phyloP scores from a whole-genome alignment of 23 tunicate genomes.

The Ciona savignyi region DNA sequence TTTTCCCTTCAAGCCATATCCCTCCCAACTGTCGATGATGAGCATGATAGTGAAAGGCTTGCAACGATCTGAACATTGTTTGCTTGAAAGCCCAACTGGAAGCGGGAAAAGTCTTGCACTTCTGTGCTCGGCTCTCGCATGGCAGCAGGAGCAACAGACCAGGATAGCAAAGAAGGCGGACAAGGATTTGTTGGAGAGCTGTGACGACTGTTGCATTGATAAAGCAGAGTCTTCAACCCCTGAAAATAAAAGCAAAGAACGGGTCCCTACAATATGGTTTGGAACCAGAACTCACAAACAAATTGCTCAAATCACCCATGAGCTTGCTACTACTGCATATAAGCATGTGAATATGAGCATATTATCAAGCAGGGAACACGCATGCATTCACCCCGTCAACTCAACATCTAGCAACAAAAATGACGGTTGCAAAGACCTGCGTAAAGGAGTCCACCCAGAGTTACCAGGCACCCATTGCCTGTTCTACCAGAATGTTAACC shows the following conservation, averaged over 20 bases:
- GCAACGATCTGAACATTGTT: conserved; percentile 50
- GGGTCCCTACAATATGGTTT: conserved; percentile 66
- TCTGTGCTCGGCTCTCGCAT: conserved; percentile 82
- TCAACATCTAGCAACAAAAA: conserved; percentile 59
- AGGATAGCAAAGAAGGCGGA: conserved; percentile 3
- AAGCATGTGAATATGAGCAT: conserved; percentile 64
- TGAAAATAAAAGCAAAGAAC: conserved; percentile 2
- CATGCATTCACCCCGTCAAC: conserved; percentile 78
- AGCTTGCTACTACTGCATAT: conserved; percentile 61
- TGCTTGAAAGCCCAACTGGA: conserved; percentile 92
- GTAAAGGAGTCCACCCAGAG: conserved; percentile 45
- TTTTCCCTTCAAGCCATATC: conserved; percentile 87
- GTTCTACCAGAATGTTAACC: conserved; percentile 63
- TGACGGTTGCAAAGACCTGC: conserved; percentile 71
- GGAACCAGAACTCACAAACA: conserved; percentile 91
- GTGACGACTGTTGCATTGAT: not conserved
- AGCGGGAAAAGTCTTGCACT: conserved; percentile 86
- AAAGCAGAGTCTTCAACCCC: too few relatives aligned
- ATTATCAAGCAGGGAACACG: conserved; percentile 76
- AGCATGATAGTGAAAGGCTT: conserved; percentile 72
- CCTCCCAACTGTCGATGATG: conserved; percentile 94
- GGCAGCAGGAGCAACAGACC: conserved; percentile 49
- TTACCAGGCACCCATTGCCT: conserved; percentile 35
- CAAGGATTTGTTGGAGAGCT: not conserved
- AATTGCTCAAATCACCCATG: conserved; percentile 76